phyloP scores from a whole-genome alignment of 2,113 vertebrate species.

The Tragelaphus strepsiceros region DNA sequence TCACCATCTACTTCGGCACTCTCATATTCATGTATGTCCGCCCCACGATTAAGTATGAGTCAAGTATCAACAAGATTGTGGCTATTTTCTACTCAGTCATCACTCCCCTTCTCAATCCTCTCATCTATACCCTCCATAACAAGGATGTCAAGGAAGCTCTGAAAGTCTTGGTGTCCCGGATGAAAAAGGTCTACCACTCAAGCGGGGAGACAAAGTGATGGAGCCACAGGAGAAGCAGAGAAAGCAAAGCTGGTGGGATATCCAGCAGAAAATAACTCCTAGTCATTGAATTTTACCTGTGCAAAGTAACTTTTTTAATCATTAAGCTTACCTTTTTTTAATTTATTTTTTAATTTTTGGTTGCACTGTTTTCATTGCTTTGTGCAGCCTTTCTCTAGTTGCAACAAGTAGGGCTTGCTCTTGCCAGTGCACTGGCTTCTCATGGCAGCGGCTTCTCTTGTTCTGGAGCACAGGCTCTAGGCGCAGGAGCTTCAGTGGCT shows the following conservation, averaged over 20 bases:
- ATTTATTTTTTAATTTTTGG: background rate
- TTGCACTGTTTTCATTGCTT: background rate
- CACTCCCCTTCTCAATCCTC: constrained; percentile 7
- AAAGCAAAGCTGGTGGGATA: background rate
- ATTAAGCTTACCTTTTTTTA: background rate
- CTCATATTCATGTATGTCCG: constrained; percentile 4
- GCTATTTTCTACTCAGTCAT: constrained; percentile 29
- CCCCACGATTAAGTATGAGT: background rate
- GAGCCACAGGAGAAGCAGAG: background rate
- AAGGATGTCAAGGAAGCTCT: constrained; percentile 16
- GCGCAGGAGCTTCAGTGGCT: background rate
- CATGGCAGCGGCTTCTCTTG: background rate
- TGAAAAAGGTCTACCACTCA: background rate
- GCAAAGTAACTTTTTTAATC: background rate
- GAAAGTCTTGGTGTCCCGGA: background rate
- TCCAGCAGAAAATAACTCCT: background rate
- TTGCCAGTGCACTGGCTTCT: background rate
- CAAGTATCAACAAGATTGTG: background rate
- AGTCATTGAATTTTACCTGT: background rate
- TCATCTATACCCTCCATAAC: background rate
- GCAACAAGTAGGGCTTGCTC: background rate
- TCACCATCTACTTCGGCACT: background rate
- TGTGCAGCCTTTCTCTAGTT: accelerated
- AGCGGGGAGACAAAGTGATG: background rate
- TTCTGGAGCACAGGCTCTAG: background rate